These are phyloP conservation scores for Dipodomys merriami DNA, from an alignment of 2,113 vertebrate species.

Conservation along the genomic window DNA sequence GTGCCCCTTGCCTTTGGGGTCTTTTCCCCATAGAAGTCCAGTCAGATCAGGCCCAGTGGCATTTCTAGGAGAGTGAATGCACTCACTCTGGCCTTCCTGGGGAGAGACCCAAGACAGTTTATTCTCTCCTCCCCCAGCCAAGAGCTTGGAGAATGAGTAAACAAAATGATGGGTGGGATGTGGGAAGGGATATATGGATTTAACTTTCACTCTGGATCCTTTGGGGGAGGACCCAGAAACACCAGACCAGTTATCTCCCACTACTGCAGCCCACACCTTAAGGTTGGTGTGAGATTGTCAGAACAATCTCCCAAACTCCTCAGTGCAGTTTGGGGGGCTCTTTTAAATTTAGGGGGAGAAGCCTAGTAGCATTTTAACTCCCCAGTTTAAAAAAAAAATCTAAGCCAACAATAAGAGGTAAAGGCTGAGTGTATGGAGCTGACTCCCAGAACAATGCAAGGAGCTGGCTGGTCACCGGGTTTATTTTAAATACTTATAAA, in stretches of 20 bases:
- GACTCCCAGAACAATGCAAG: constrained; percentile 69
- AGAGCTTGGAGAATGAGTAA: constrained; percentile 22
- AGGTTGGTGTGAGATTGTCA: not conserved
- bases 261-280: not conserved
- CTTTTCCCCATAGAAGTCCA: not conserved
- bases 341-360: constrained; percentile 33
- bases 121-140: constrained; percentile 11
- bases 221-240: constrained; percentile 52
- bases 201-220: constrained; percentile 39
- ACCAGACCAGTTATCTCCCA: constrained; percentile 51
- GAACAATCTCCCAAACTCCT: constrained; percentile 56
- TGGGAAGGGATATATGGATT: constrained; percentile 46
- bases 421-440: constrained; percentile 74
- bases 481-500: constrained; percentile 91
- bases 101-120: constrained; percentile 13
- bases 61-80: not conserved
- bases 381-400: constrained; percentile 29
- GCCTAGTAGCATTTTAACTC: constrained; percentile 43
- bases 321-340: constrained; percentile 32
- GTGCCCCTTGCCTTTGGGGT: not conserved
- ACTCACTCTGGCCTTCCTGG: not conserved
- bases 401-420: constrained; percentile 59
- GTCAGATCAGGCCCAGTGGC: not conserved
- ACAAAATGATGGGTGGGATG: constrained; percentile 58
- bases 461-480: constrained; percentile 79